These are phyloP conservation scores for Acanthaster planci DNA, from an alignment of 35 echinoderm and acorn worm species.

Conservation along the genomic window DNA sequence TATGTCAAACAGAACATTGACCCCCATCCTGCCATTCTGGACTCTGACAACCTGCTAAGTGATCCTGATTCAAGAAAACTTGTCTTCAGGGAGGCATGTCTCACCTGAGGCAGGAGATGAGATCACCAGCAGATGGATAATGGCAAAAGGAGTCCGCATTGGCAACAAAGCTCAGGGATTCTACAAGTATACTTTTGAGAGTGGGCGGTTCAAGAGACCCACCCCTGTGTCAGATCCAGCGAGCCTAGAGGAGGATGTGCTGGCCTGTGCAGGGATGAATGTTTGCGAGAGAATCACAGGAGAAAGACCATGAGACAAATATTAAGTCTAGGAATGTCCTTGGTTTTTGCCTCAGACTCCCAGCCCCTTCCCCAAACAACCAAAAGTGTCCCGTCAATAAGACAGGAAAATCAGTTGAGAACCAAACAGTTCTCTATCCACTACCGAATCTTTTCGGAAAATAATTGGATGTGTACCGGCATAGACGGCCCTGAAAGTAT, in stretches of 20 bases:
- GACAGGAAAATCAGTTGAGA: too few relatives aligned
- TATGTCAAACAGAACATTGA: slow-evolving; percentile 17
- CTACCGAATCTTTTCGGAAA: too few relatives aligned
- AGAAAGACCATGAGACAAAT: too few relatives aligned
- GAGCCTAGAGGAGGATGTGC: background rate
- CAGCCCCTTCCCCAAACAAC: too few relatives aligned
- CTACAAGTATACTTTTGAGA: slow-evolving; percentile 12
- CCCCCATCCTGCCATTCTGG: background rate
- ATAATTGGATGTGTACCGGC: too few relatives aligned
- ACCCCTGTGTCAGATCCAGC: background rate
- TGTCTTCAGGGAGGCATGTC: background rate
- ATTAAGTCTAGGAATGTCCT: too few relatives aligned
- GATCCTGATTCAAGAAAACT: background rate
- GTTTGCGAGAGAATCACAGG: background rate
- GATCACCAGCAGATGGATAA: slow-evolving; percentile 45
- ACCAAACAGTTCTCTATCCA: too few relatives aligned
- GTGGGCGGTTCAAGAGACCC: background rate
- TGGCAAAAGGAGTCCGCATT: background rate
- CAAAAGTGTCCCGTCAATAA: too few relatives aligned
- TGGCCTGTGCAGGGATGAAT: background rate
- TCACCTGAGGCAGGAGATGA: background rate
- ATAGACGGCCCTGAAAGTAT: too few relatives aligned
- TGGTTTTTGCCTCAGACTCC: too few relatives aligned
- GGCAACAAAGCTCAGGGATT: background rate
- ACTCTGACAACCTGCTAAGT: slow-evolving; percentile 2